Base-by-base conservation (phyloP, 2,113 vertebrate genomes). In the Peromyscus californicus region DNA sequence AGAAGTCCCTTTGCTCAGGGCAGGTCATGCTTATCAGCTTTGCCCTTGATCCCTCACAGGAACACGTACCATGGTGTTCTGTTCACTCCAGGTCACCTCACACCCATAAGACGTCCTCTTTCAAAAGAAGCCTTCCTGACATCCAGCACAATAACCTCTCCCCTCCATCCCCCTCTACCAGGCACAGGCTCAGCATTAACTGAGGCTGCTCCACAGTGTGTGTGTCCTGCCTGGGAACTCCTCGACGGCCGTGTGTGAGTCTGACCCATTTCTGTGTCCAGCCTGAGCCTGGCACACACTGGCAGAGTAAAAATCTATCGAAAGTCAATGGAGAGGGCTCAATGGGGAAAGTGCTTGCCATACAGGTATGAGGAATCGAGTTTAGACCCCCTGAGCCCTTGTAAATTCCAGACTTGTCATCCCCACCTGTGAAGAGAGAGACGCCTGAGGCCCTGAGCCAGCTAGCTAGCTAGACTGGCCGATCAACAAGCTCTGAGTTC, bases 171-270 rank as follows among this genome's bases (percentile, higher is more conserved):
- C 42, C 16, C 7, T 15, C 6, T 51, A 2, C 59, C 57, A 29
- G 36, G 33, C 33, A 22, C 84, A 0, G 0, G 48, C 2, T 13
- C 21, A 26, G 3, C 26, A 31, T 9, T 72, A 19, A n/a, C 42
- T 7, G 31, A 7, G 5, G 13, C 42, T 33, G 0, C 79, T 7
- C 29, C 24, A 0, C 0, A 4, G 61, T 13, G 36, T 45, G 54
- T 39, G 12, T 82, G 21, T 59, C 54, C 54, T 83, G 13, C 26
- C 83, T 21, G 24, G 54, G 22, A 39, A 70, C 51, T 57, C 33
- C 51, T 54, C 31, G 45, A 95, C 33, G 70, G 70, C 29, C 51
- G 26, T 24, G 21, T 24, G 48, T 93, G 69, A n/a, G 29, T 51
- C 69, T 80, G 87, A 51, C 36, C 31, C 59, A 15, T 26, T 24